Evolutionary conservation across 2,797 vertebrate genomes (phyloP).

Genomic region (Ceyx erithaca): DNA sequence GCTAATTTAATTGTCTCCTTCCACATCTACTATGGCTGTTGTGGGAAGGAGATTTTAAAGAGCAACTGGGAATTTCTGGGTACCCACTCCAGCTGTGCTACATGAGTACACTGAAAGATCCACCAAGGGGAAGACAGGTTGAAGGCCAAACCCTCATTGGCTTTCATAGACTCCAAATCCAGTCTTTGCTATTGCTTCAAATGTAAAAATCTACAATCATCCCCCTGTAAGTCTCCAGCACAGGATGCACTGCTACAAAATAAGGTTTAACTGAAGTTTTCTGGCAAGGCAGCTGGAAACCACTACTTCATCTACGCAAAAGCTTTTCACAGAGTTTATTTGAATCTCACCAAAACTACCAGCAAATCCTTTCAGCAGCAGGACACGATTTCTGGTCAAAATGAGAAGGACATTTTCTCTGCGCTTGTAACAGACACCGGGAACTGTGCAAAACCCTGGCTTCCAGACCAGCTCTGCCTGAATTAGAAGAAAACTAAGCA

Average conservation of each 20-base stretch:
- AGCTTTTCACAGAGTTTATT: not conserved
- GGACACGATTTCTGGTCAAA: not conserved
- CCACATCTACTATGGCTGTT: not conserved
- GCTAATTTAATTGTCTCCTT: not conserved
- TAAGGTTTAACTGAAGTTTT: not conserved
- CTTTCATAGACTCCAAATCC: not conserved
- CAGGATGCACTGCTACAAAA: not conserved
- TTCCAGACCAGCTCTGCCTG: not conserved
- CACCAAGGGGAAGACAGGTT: accelerated
- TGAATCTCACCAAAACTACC: not conserved
- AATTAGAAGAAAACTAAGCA: not conserved
- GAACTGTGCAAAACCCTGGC: not conserved
- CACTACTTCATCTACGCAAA: not conserved
- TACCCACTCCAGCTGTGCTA: not conserved
- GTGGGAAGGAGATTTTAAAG: not conserved
- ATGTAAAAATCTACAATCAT: not conserved
- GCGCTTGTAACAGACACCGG: accelerated
- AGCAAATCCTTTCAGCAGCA: not conserved
- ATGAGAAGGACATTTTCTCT: not conserved
- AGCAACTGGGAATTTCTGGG: not conserved
- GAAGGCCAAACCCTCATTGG: not conserved
- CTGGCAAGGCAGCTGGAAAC: not conserved
- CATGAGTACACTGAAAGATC: not conserved
- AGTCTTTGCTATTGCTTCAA: not conserved
- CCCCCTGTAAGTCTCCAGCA: not conserved